phyloP scores from a whole-genome alignment of 2,888 invertebrate genomes.

The Cyclophora albipunctata region DNA sequence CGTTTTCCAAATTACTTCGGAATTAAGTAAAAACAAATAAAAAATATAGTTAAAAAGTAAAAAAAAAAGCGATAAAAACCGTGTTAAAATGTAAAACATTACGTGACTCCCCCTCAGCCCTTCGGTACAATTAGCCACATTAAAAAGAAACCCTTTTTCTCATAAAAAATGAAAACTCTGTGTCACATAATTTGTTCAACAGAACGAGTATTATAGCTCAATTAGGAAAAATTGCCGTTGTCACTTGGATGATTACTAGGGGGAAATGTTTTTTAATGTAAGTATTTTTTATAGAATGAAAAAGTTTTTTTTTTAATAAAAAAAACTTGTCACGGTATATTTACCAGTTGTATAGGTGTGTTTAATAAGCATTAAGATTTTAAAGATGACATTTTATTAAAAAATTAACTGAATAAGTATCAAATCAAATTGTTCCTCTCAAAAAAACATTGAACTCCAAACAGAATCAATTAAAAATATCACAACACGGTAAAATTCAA shows the following conservation, averaged over 20 bases:
- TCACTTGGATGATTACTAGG: not conserved
- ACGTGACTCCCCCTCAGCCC: constrained; percentile 19
- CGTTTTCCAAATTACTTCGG: no score
- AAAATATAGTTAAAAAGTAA: no score
- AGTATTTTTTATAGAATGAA: not conserved
- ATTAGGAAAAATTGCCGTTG: constrained; percentile 47
- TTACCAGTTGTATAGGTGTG: no score
- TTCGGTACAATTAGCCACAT: constrained; percentile 49
- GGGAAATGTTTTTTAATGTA: not conserved
- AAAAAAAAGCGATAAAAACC: no score
- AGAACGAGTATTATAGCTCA: constrained; percentile 40
- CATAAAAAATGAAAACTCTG: constrained; percentile 57
- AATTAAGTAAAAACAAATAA: no score
- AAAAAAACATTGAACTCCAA: no score
- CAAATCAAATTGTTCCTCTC: no score
- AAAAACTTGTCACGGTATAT: no score
- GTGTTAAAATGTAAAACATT: no score
- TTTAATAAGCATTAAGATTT: no score
- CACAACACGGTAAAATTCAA: not conserved
- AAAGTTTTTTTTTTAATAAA: not conserved
- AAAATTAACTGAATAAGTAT: no score
- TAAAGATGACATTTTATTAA: no score
- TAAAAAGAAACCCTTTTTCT: constrained; percentile 49
- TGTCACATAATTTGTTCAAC: constrained; percentile 48
- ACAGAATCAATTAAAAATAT: not conserved